Evolutionary conservation across 2,888 invertebrate genomes (phyloP), one percentile per base, ranked within the genome.

Genomic region (Lordiphosa fenestrarum): DNA sequence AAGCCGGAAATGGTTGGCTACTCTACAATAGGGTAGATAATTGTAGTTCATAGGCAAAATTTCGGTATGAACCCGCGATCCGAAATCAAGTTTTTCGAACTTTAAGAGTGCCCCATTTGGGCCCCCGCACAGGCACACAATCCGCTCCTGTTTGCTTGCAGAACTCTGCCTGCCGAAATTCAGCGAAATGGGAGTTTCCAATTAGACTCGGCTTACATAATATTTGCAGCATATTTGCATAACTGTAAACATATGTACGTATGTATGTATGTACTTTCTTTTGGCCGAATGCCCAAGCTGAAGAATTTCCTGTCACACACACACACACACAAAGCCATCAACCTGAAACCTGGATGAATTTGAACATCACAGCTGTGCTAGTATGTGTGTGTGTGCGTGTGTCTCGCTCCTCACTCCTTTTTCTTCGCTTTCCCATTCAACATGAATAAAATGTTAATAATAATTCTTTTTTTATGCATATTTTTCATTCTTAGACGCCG

Each of bases 261-360:
- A 15, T 15, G 15, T 15, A 15, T 15, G 15, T 15, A 15, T 15
- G 9, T 15, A 15, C 9, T 30, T 19, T 12, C n/a, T 19, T 19
- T 35, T 33, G 19, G n/a, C 15, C n/a, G 21, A 21, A 46, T 33
- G 19, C 33, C 33, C 35, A 35, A 6, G 4, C 69, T 62, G 52
- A 60, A 76, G 80, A 70, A 78, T 83, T 76, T 67, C 71, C 81
- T 69, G 80, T 60, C 62, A 64, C 59, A 46, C 46, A 53, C 23
- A 50, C 50, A 41, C 35, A 23, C 19, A 36, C 37, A 57, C 38
- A 25, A 7, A 25, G 7, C 0, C 25, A 12, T 42, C 38, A 53
- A n/a, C n/a, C n/a, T n/a, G n/a, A 6, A 52, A 47, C 53, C 63
- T 62, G 62, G 58, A 66, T 71, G 62, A 69, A 47, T 70, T 59